Evolutionary conservation across 2,113 vertebrate genomes (phyloP), one percentile per base, ranked within the genome.

Genomic region (Oryzias javanicus): DNA sequence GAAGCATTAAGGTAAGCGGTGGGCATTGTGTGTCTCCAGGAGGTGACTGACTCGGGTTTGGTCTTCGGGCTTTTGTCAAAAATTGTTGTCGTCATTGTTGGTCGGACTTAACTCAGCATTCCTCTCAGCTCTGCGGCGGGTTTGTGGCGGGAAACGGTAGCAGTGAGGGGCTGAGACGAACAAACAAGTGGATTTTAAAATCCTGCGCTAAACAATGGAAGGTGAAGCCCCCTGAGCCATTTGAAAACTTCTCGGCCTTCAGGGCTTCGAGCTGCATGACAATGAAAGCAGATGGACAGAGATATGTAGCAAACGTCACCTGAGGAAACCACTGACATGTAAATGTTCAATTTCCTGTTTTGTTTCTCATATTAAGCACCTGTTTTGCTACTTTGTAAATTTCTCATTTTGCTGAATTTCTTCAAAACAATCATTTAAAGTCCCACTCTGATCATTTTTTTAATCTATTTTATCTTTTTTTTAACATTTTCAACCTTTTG

Each of bases 21-120:
- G 55, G 71, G 75, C 86, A 89, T 91, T 92, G 88, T 90, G 59
- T 86, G 58, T 64, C 54, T 49, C 75, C 70, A 81, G 87, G 86
- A 64, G 80, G 80, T 68, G 78, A 62, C 86, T 76, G 62, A 71
- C 66, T 79, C 55, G 76, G 84, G 78, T 75, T 81, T 65, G 81
- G 82, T 70, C 68, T 51, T 72, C 72, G 24, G 47, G 71, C 81
- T 76, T 86, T 86, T 91, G 84, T 88, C 70, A 68, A 35, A 59
- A 65, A 84, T 81, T 82, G 76, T 89, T 89, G 81, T 90, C 78
- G 79, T 86, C 82, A 89, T 91, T 92, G 91, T 91, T 84, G 82
- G 60, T 42, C 22, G 54, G 76, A 56, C 79, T 85, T 86, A 84
- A 88, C 74, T 68, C 77, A 74, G 41, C 75, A 88, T 86, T 86